Evolutionary conservation across 2,113 vertebrate species (phyloP).

Genomic region (Merops nubicus): DNA sequence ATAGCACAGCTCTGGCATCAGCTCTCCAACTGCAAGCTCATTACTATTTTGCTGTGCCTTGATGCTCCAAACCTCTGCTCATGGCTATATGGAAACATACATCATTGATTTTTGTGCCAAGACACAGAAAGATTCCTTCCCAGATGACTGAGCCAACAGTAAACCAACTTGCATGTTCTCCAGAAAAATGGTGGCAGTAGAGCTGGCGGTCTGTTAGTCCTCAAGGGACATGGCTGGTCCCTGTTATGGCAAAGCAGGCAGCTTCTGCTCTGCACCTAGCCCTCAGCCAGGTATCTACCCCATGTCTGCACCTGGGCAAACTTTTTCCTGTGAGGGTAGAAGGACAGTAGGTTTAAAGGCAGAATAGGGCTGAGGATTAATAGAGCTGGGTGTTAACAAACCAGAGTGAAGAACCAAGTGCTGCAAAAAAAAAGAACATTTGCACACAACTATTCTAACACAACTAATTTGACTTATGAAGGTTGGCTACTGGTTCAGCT

Average conservation of each 20-base stretch:
- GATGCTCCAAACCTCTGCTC: background rate
- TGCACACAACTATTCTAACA: background rate
- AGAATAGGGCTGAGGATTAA: background rate
- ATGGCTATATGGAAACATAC: background rate
- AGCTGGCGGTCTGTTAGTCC: background rate
- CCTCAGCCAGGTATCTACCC: background rate
- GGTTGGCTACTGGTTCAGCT: background rate
- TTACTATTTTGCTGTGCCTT: background rate
- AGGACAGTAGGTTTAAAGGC: background rate
- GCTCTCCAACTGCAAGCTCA: background rate
- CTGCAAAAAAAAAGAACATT: background rate
- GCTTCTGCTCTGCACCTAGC: background rate
- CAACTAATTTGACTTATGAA: background rate
- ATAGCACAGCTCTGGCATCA: background rate
- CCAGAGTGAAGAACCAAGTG: background rate
- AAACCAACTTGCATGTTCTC: background rate
- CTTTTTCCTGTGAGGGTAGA: background rate
- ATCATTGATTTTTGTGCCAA: background rate
- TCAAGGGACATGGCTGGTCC: rapidly evolving
- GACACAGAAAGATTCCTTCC: background rate
- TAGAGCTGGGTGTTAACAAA: background rate
- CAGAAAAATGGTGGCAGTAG: background rate
- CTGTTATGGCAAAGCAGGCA: background rate
- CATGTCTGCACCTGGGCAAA: background rate
- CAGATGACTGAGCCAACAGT: background rate